Evolutionary conservation across 2,797 vertebrate species (phyloP), one percentile per base, ranked within the genome.

Genomic region (Micrastur ruficollis): DNA sequence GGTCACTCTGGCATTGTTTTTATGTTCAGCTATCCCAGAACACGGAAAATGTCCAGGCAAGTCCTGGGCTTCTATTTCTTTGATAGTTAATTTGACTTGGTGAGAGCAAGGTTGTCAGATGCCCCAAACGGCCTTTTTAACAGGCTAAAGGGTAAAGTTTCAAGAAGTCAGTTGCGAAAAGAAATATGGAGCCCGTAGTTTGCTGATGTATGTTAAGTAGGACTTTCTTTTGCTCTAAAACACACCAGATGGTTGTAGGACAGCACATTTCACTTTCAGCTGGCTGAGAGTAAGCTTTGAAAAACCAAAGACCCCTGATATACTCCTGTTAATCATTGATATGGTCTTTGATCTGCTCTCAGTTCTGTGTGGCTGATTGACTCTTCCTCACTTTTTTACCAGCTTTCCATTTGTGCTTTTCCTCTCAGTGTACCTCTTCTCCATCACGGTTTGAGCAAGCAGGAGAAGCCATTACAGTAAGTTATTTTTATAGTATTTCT

Each of bases 281-380:
- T 90, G 86, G 36, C 61, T 95, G 25, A 87, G 78, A 84, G 58
- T 31, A 62, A 81, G 74, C 78, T 94, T 81, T 95, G 90, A 86
- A 86, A 92, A 74, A 53, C 68, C 56, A 9, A 85, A 58, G 4
- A 0, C 12, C 53, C 78, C 61, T 79, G 55, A 89, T 92, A 59
- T 76, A 85, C 36, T 89, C 91, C 90, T 93, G 88, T 95, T 95
- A 90, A 93, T 97, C 90, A 94, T 52, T 90, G 93, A 75, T 78
- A 73, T 0, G 13, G 44, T 61, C 94, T 89, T 96, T 91, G 89
- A 91, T 94, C 88, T 85, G 20, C 81, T 93, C 75, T 87, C 83
- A 58, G 90, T 76, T 89, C 53, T 84, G 14, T 86, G 70, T 53
- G 47, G 86, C 78, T 91, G 78, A 93, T 73, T 47, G 81, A 91